Conservation (phyloP, 2,797 vertebrate species). For the Myotis myotis region DNA sequence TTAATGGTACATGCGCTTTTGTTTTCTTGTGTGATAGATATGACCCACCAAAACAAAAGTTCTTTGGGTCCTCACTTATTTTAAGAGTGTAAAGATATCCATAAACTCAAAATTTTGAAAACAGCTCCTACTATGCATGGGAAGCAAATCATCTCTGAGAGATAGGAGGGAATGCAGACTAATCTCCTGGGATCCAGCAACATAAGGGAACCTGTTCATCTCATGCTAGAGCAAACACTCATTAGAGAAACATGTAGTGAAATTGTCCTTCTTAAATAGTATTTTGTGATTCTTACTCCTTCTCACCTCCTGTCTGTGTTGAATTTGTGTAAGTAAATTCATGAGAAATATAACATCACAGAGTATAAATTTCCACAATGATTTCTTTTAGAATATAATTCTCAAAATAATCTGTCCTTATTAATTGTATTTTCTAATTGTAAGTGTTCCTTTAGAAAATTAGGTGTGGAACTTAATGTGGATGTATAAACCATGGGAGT, state of each 20-base stretch:
- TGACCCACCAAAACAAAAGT: neutral
- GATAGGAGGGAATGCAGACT: neutral
- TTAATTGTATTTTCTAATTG: neutral
- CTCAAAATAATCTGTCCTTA: neutral
- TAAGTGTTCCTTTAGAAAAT: neutral
- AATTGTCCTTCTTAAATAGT: conserved; percentile 11
- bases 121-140: neutral
- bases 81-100: neutral
- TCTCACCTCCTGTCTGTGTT: neutral
- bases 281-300: neutral
- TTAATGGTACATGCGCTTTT: neutral
- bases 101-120: neutral
- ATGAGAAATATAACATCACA: conserved; percentile 32
- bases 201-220: neutral
- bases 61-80: neutral
- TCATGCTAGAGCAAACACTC: neutral
- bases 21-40: neutral
- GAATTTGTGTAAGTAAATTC: neutral
- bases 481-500: neutral
- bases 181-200: neutral
- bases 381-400: conserved; percentile 16
- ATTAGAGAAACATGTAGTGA: neutral
- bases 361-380: neutral
- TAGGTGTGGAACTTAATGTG: neutral
- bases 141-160: neutral